Conservation (phyloP, 64 coral and sea anemone genomes). For the Actinia tenebrosa region DNA sequence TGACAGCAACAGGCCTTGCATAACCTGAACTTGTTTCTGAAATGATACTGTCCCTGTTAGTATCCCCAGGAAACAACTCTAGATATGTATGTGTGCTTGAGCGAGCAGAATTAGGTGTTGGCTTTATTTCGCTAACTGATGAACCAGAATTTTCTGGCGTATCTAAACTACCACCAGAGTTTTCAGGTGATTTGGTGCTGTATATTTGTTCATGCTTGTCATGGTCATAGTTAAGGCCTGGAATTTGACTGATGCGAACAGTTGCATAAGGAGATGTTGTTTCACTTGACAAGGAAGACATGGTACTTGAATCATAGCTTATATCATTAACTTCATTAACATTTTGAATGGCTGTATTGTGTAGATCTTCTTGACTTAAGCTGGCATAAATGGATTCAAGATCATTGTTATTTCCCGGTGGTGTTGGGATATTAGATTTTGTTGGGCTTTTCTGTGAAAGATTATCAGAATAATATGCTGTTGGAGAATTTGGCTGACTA, state of each 20-base stretch:
- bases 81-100: constrained; percentile 62
- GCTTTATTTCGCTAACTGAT: background rate
- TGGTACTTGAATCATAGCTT: constrained; percentile 26
- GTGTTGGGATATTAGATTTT: background rate
- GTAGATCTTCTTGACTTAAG: constrained; percentile 20
- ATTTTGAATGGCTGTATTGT: background rate
- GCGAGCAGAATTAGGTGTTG: background rate
- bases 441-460: background rate
- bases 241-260: constrained; percentile 89
- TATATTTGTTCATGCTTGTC: background rate
- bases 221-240: constrained; percentile 39
- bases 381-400: constrained; percentile 60
- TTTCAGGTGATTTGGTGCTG: constrained; percentile 18
- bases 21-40: constrained; percentile 87
- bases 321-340: constrained; percentile 22
- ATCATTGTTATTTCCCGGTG: constrained; percentile 12
- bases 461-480: constrained; percentile 7
- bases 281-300: constrained; percentile 24
- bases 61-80: constrained; percentile 52
- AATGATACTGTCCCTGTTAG: constrained; percentile 54
- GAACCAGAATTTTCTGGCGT: constrained; percentile 16
- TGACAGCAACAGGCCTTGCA: constrained; percentile 64
- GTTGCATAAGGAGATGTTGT: constrained; percentile 70
- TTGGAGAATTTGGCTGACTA: constrained; percentile 17
- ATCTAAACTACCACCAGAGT: constrained; percentile 15